A percentile compares a stretch with the other conserved stretches of the same genome.
These are phyloP conservation scores for Chloebia gouldiae DNA, from an alignment of 2,113 vertebrate species.

Conservation along the genomic window DNA sequence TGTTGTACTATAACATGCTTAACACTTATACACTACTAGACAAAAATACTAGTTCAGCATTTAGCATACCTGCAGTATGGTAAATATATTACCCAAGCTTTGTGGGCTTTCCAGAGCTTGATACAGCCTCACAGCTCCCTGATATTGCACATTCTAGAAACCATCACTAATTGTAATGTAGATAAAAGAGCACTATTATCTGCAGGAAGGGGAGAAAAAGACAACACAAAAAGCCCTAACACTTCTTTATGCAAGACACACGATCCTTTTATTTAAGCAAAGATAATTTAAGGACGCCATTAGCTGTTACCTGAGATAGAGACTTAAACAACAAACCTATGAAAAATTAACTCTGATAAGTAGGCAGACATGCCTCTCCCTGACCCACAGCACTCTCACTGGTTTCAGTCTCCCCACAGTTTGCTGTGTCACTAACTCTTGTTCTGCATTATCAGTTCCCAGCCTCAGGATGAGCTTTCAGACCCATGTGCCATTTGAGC, in stretches of 20 bases:
- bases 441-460: not conserved
- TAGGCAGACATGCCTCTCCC: not conserved
- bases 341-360: slow-evolving; percentile 15
- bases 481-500: not conserved
- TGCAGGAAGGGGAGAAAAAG: accelerated
- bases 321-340: not conserved
- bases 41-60: not conserved
- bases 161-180: not conserved
- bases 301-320: not conserved
- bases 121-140: not conserved
- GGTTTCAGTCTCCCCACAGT: not conserved
- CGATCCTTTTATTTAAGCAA: not conserved
- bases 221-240: not conserved
- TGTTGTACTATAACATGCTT: not conserved
- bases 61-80: not conserved
- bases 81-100: not conserved
- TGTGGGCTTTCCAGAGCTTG: not conserved
- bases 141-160: not conserved
- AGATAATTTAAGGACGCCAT: not conserved
- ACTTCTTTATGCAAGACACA: not conserved
- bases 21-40: not conserved
- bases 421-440: not conserved
- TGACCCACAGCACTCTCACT: not conserved
- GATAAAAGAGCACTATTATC: not conserved
- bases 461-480: slow-evolving; percentile 8